Base-by-base conservation (phyloP, 2,797 vertebrate genomes). In the Craterocephalus amniculus region DNA sequence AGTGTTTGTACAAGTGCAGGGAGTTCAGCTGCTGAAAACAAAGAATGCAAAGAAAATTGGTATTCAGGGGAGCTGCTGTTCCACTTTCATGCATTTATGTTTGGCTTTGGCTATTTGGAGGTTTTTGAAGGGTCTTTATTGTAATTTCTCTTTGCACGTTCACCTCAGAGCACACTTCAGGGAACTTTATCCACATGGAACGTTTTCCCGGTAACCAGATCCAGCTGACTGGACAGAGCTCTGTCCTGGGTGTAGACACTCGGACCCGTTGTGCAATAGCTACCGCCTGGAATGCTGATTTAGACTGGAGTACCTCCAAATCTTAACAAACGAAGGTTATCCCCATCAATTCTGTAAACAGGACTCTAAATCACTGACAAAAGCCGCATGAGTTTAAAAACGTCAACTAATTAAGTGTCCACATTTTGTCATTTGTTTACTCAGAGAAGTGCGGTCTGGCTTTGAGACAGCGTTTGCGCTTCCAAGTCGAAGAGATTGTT, bases 221-320 rank as follows among this genome's bases (percentile, higher is more conserved):
- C 81, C 76, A 73, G 78, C 81, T 74, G 78, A 89, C 27, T 32
- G 54, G 36, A 63, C 67, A 67, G 38, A 0, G n/a, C 60, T 54
- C 72, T 38, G 7, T 70, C 59, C 24, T 55, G 86, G 80, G 88
- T 73, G 87, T 56, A 80, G 74, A 60, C 68, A 80, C 79, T 69
- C 66, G 76, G 80, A 75, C 72, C 64, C 72, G 79, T 92, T 91
- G 89, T 70, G 88, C 86, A 92, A 92, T 52, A n/a, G n/a, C n/a
- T n/a, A 55, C 51, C 0, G 70, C 8, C 72, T 81, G 89, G 88
- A 89, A 89, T 89, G 85, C 43, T 66, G 76, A 74, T 73, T 79
- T 77, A 67, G 74, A 12, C 29, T 63, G 38, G 67, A 76, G 62
- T 34, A 40, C n/a, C 72, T 68, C 59, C 24, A 68, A 79, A 79